A percentile compares a stretch with the other conserved stretches of the same genome.
phyloP scores from a whole-genome alignment of 2,113 vertebrate species.

The Notothenia coriiceps region DNA sequence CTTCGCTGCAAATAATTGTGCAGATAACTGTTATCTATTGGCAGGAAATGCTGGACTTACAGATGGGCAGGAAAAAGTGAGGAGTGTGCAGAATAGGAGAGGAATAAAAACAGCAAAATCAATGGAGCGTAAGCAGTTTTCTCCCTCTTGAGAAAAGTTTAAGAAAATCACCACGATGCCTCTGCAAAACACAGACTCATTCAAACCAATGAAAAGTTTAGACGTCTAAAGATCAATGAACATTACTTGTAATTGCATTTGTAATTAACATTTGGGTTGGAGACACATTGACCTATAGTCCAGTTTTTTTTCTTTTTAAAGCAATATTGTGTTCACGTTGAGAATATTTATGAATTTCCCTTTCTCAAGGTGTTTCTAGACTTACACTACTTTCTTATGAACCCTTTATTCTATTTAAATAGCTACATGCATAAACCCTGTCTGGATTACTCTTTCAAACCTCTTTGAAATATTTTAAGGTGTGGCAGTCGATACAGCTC shows the following conservation, averaged over 20 bases:
- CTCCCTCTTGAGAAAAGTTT: slow-evolving; percentile 52
- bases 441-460: slow-evolving; percentile 6
- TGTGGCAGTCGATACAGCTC: slow-evolving; percentile 7
- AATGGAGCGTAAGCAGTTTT: slow-evolving; percentile 79
- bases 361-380: background rate
- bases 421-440: background rate
- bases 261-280: background rate
- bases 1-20: slow-evolving; percentile 73
- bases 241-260: background rate
- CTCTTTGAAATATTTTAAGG: slow-evolving; percentile 39
- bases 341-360: background rate
- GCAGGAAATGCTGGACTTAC: slow-evolving; percentile 59
- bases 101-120: slow-evolving; percentile 68
- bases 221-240: slow-evolving; percentile 5
- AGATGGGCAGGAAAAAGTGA: slow-evolving; percentile 73
- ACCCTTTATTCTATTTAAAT: background rate
- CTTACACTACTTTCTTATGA: background rate
- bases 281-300: background rate
- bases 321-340: background rate
- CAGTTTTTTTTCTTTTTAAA: background rate
- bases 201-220: slow-evolving; percentile 32
- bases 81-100: slow-evolving; percentile 70
- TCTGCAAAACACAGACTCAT: slow-evolving; percentile 35
- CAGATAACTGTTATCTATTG: slow-evolving; percentile 76
- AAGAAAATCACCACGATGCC: slow-evolving; percentile 45